These are phyloP conservation scores for Xiphydria camelus DNA, from an alignment of 2,888 invertebrate species.

Conservation along the genomic window DNA sequence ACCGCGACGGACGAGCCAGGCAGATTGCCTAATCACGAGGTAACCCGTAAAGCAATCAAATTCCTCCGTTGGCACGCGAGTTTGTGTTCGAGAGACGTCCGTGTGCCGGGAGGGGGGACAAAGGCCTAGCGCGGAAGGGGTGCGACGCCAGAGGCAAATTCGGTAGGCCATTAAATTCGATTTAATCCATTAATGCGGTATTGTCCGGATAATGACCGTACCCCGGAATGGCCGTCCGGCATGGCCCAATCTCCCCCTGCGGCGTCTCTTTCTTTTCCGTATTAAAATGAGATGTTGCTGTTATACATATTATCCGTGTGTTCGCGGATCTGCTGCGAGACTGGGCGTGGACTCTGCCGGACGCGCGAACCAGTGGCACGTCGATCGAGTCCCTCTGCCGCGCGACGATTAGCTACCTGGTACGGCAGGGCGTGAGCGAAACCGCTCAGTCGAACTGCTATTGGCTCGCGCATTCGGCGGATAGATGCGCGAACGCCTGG, in stretches of 20 bases:
- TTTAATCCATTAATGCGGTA: conserved; percentile 53
- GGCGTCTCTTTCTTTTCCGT: conserved; percentile 1
- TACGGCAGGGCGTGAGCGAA: too few species aligned
- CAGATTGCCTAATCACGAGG: conserved; percentile 54
- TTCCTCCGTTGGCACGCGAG: conserved; percentile 36
- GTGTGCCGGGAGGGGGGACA: conserved; percentile 7
- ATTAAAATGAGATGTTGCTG: too few species aligned
- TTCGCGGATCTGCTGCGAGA: too few species aligned
- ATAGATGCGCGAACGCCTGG: too few species aligned
- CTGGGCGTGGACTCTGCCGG: too few species aligned
- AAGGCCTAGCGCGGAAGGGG: conserved; percentile 10
- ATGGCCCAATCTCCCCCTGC: conserved; percentile 6
- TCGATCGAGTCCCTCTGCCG: too few species aligned
- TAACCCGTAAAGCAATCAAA: conserved; percentile 54
- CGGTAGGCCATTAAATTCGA: conserved; percentile 49
- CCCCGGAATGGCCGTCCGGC: too few species aligned
- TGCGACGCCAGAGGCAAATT: conserved; percentile 20
- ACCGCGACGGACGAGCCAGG: conserved; percentile 27
- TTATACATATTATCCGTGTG: too few species aligned
- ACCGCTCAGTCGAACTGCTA: too few species aligned
- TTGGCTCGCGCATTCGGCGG: too few species aligned
- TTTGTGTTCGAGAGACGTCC: conserved; percentile 7
- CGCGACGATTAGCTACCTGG: too few species aligned
- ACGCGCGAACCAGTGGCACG: too few species aligned
- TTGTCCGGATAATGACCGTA: conserved; percentile 49